Evolutionary conservation across 2,113 vertebrate species (phyloP).

Genomic region (Oostethus manadensis): DNA sequence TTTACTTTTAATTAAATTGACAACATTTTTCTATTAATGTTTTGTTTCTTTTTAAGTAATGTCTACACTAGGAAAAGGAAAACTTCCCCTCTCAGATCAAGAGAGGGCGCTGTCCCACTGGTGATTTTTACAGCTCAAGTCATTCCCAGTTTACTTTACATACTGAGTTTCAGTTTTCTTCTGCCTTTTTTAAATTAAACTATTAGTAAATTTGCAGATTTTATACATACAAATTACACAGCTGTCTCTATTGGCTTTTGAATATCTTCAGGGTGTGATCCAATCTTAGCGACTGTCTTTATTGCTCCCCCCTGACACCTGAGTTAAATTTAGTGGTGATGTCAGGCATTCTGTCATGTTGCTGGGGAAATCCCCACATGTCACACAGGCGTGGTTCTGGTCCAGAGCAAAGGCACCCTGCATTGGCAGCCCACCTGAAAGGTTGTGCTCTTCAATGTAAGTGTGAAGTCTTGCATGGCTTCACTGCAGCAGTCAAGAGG

Average conservation of each 20-base stretch:
- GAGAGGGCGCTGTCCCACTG: conserved; percentile 32
- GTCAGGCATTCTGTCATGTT: conserved; percentile 13
- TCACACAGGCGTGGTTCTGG: conserved; percentile 8
- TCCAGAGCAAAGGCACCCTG: conserved; percentile 30
- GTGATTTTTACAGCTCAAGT: not conserved
- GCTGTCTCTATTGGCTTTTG: not conserved
- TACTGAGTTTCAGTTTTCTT: too few species aligned
- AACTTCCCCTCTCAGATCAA: conserved; percentile 6
- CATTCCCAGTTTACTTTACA: too few species aligned
- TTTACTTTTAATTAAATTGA: conserved; percentile 56
- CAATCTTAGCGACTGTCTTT: not conserved
- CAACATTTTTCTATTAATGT: conserved; percentile 16
- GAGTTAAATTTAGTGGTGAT: conserved; percentile 23
- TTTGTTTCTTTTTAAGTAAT: conserved; percentile 35
- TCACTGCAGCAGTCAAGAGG: too few species aligned
- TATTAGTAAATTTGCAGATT: not conserved
- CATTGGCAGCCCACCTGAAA: conserved; percentile 28
- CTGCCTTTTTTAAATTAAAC: too few species aligned
- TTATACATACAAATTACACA: conserved; percentile 6
- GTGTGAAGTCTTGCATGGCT: too few species aligned
- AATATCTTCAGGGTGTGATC: too few species aligned
- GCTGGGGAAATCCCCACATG: conserved; percentile 17
- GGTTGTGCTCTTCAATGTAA: conserved; percentile 2
- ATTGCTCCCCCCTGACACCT: conserved; percentile 12
- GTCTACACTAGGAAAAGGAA: conserved; percentile 31